A percentile compares a stretch with the other conserved stretches of the same genome.
phyloP scores from a whole-genome alignment of 2,888 invertebrate species.

The Plebejus anna region DNA sequence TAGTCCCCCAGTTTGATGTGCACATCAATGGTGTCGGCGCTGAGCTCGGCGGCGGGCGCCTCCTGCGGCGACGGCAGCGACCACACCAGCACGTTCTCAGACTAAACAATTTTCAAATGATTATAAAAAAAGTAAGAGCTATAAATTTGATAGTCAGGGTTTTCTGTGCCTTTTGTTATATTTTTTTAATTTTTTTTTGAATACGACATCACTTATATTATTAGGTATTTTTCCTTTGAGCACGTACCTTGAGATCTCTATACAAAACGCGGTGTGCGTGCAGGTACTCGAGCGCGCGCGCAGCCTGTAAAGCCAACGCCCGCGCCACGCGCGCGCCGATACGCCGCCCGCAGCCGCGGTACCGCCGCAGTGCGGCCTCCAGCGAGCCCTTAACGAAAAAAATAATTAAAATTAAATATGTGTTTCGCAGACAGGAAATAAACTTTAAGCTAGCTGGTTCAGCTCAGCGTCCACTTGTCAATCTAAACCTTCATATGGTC shows the following conservation, averaged over 20 bases:
- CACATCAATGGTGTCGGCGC: slow-evolving; percentile 70
- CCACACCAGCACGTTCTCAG: slow-evolving; percentile 99
- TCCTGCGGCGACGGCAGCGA: slow-evolving; percentile 88
- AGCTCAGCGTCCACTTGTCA: no score
- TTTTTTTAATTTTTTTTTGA: no score
- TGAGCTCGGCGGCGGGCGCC: slow-evolving; percentile 81
- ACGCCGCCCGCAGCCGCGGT: slow-evolving; percentile 90
- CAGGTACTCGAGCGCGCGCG: slow-evolving; percentile 96
- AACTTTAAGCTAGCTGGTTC: no score
- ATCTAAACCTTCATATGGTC: no score
- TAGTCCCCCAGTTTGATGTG: slow-evolving; percentile 98
- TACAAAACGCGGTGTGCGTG: slow-evolving; percentile 97
- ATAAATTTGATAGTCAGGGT: no score
- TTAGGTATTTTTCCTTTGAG: no score
- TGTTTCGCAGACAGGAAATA: no score
- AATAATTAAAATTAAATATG: no score
- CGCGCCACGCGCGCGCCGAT: slow-evolving; percentile 90
- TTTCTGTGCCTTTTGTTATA: no score
- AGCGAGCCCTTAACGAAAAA: slow-evolving; percentile 85
- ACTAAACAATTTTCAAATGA: slow-evolving; percentile 74
- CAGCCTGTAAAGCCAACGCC: slow-evolving; percentile 92
- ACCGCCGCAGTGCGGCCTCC: slow-evolving; percentile 90
- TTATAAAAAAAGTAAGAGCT: no score
- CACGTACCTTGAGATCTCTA: slow-evolving; percentile 82
- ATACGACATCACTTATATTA: no score